Percentiles rank a stretch among this genome's conserved stretches.
Conservation (phyloP, 2,113 vertebrate species). For the Sakesphorus luctuosus region DNA sequence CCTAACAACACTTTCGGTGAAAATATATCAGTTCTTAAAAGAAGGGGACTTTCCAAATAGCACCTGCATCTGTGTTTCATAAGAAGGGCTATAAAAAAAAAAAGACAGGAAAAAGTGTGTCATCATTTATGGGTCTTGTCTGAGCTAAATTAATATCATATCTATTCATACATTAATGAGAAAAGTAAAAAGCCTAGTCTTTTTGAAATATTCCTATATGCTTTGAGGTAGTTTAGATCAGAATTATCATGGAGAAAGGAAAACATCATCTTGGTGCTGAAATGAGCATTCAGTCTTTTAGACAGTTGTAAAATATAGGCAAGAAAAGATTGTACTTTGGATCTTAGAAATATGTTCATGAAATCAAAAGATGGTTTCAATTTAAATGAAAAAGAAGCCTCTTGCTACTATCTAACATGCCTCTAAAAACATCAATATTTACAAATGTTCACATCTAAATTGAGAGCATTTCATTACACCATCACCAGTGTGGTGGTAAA, state of each 20-base stretch:
- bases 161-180: neutral
- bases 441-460: neutral
- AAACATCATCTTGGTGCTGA: neutral
- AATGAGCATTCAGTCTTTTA: neutral
- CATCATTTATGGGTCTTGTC: neutral
- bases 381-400: neutral
- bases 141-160: neutral
- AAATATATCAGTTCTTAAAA: neutral
- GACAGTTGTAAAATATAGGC: neutral
- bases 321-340: neutral
- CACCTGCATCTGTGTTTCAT: neutral
- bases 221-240: neutral
- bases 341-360: neutral
- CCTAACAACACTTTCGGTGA: neutral
- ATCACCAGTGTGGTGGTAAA: neutral
- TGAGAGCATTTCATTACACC: neutral
- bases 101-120: neutral
- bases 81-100: neutral
- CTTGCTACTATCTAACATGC: neutral
- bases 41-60: neutral
- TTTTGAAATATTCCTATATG: neutral
- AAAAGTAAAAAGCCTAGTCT: neutral
- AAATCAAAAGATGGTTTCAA: neutral
- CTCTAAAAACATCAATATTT: neutral
- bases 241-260: neutral